phyloP scores from a whole-genome alignment of 2,113 vertebrate species.

The Phalacrocorax aristotelis region DNA sequence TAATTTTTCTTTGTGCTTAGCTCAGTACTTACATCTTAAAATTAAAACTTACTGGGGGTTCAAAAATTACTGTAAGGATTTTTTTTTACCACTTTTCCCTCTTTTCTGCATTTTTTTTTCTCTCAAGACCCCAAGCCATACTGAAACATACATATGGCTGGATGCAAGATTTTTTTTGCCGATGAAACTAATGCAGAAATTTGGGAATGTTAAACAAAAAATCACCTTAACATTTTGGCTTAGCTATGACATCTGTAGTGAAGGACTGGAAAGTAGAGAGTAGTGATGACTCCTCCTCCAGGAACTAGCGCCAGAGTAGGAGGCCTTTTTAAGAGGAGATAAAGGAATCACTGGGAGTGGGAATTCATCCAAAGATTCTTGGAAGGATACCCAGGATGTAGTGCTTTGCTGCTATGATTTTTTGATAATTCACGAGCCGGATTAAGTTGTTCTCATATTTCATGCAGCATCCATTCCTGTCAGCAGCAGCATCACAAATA shows the following conservation, averaged over 20 bases:
- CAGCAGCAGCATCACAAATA: neutral
- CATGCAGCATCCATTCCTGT: neutral
- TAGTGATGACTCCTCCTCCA: neutral
- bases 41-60: conserved; percentile 22
- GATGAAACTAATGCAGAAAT: neutral
- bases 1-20: conserved; percentile 52
- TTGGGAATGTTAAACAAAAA: neutral
- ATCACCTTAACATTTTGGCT: neutral
- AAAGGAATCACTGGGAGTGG: neutral
- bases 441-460: neutral
- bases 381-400: neutral
- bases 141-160: neutral
- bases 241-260: neutral
- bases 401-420: neutral
- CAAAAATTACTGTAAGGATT: neutral
- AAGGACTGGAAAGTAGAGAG: neutral
- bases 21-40: conserved; percentile 27
- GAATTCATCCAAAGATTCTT: conserved; percentile 6
- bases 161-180: neutral
- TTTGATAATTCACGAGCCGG: neutral
- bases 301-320: neutral
- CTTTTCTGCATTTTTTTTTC: neutral
- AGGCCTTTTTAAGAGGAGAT: neutral
- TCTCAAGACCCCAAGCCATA: neutral
- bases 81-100: neutral